Percentiles rank a stretch among this genome's conserved stretches.
Conservation (phyloP, 2,797 vertebrate species). For the Tamandua tetradactyla region DNA sequence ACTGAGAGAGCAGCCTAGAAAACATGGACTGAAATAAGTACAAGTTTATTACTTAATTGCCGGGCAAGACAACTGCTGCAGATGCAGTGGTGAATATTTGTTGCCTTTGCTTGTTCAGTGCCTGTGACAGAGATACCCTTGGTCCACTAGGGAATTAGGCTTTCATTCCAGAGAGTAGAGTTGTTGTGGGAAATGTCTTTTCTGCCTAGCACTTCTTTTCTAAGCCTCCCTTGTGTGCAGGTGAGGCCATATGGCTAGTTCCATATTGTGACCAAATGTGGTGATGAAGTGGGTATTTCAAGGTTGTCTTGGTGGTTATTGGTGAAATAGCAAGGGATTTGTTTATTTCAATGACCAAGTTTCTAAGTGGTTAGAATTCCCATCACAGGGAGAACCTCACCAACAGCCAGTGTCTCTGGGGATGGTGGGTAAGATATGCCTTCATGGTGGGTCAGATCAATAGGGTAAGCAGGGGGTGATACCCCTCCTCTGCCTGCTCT, state of each 20-base stretch:
- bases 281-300: too few species aligned
- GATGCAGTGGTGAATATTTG: neutral
- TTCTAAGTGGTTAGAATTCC: neutral
- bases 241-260: neutral
- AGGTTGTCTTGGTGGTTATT: neutral
- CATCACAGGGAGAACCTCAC: fast-evolving
- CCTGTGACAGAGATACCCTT: too few species aligned
- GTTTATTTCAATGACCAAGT: neutral
- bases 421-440: too few species aligned
- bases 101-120: neutral
- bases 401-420: neutral
- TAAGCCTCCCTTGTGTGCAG: neutral
- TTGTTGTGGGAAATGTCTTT: neutral
- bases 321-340: neutral
- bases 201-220: neutral
- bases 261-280: neutral
- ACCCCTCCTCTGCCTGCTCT: too few species aligned
- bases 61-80: neutral
- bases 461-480: too few species aligned
- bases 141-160: neutral
- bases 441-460: neutral
- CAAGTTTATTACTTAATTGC: fast-evolving
- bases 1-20: neutral
- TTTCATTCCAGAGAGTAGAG: too few species aligned
- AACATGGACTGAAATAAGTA: neutral